These are phyloP conservation scores for Zelleria hepariella DNA, from an alignment of 2,888 invertebrate species.

Conservation along the genomic window DNA sequence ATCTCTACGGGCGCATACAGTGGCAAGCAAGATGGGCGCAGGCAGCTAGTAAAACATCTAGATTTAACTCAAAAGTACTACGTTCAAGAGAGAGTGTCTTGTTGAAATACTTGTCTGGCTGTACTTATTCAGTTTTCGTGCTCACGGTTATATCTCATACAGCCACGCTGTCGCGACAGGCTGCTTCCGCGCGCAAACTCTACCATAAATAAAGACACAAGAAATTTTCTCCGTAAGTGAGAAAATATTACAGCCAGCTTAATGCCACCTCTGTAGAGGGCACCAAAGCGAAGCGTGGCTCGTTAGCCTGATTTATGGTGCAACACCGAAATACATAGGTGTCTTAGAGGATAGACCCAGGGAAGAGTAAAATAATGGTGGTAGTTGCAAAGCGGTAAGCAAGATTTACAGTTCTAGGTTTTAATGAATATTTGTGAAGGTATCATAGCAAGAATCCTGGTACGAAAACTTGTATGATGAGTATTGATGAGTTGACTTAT, in stretches of 20 bases:
- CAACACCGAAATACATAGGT: neutral
- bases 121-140: neutral
- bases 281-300: slow-evolving; percentile 23
- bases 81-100: too few species aligned
- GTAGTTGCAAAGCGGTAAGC: neutral
- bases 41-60: too few species aligned
- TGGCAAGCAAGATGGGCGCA: too few species aligned
- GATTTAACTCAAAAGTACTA: too few species aligned
- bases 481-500: neutral
- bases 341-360: neutral
- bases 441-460: neutral
- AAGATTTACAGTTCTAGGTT: neutral
- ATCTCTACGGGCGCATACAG: too few species aligned
- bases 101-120: neutral
- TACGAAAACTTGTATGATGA: neutral
- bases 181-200: slow-evolving; percentile 33
- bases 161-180: slow-evolving; percentile 30
- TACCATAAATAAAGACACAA: slow-evolving; percentile 60
- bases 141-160: neutral
- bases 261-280: slow-evolving; percentile 1
- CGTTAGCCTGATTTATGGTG: slow-evolving; percentile 67
- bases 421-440: neutral
- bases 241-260: slow-evolving; percentile 52
- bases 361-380: neutral
- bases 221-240: slow-evolving; percentile 66